Base-by-base conservation (phyloP, 2,113 vertebrate species). In the Lepisosteus osseus region DNA sequence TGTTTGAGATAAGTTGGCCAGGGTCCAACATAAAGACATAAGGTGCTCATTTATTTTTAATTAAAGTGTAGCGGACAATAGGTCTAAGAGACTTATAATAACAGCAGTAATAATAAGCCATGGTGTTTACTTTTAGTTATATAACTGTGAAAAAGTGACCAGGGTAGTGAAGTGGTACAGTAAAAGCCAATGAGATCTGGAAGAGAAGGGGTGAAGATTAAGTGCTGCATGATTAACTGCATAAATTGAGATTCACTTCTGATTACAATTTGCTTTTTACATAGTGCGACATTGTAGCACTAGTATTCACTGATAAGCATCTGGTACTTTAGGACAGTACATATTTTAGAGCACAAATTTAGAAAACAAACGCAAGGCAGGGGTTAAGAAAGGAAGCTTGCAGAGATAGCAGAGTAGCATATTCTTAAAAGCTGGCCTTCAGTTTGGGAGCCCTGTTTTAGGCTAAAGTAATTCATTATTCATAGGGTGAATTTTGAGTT, bases 11-110 rank as follows among this genome's bases (percentile, higher is more conserved):
- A 79, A 76, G 76, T 65, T 78, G 77, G 78, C 73, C 17, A 11
- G 45, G 68, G 67, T 78, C 76, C 78, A 82, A 75, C 51, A 51
- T 78, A 71, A 67, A 82, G 78, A 83, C 79, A 84, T 77, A 83
- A 82, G 70, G 62, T 71, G 64, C 84, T 86, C 81, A 72, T 80
- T 84, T 80, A 69, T 76, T 76, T 83, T 64, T 64, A 64, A 74
- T 57, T 57, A 71, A 81, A 80, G 75, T 71, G 76, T 68, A 74
- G 40, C 71, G 67, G 40, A n/a, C 65, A 65, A 41, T 65, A 9
- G n/a, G 62, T 65, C 62, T 65, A 3, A 41, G 41, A 17, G 15
- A 7, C 8, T 65, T 9, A 3, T 59, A 59, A 51, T 51, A 51
- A 51, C 9, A 51, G 43, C 3, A 41, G 12, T 65, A 13, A 65